A percentile compares a stretch with the other conserved stretches of the same genome.
Evolutionary conservation across 2,113 vertebrate genomes (phyloP).

Genomic region (Jaculus jaculus): DNA sequence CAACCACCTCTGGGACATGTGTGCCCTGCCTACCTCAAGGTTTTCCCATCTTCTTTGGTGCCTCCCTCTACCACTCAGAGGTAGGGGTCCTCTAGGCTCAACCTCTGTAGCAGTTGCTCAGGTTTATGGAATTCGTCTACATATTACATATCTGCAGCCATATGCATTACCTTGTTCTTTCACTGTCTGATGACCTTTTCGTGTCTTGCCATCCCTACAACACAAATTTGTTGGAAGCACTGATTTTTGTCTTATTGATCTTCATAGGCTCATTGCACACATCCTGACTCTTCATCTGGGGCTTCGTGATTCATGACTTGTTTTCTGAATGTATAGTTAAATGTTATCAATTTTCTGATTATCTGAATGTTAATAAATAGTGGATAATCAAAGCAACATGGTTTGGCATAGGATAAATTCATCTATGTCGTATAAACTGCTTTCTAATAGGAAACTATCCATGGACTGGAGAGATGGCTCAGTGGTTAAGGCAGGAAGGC

Average conservation of each 20-base stretch:
- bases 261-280: neutral
- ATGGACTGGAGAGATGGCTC: neutral
- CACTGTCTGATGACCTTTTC: neutral
- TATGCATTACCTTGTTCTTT: neutral
- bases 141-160: neutral
- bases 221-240: slow-evolving; percentile 17
- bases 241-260: neutral
- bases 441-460: neutral
- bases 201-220: neutral
- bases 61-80: neutral
- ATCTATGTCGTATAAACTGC: neutral
- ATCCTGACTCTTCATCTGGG: neutral
- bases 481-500: neutral
- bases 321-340: slow-evolving; percentile 4
- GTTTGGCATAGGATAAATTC: neutral
- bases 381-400: neutral
- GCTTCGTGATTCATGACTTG: neutral
- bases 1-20: neutral
- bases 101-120: neutral
- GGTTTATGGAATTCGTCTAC: neutral
- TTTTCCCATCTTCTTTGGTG: neutral
- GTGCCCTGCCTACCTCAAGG: neutral
- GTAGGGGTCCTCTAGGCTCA: neutral
- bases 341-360: neutral
- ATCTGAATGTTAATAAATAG: neutral